Evolutionary conservation across 2,113 vertebrate genomes (phyloP), one percentile per base, ranked within the genome.

Genomic region (Leucopsar rothschildi): DNA sequence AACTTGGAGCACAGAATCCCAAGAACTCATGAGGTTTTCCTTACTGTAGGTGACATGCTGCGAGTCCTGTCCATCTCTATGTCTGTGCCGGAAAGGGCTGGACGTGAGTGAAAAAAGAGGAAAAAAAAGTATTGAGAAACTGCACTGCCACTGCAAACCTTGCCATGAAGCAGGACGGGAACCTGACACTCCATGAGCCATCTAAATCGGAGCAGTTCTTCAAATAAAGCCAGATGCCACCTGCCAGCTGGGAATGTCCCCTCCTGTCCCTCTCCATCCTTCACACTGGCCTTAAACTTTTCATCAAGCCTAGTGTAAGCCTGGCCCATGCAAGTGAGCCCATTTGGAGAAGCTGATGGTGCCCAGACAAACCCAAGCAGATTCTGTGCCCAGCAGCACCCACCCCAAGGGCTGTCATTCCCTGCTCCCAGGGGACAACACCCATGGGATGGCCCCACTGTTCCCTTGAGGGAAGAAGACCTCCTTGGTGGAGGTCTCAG

Each of bases 251-350:
- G 24, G 29, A 49, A 23, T 1, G 1, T 35, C 9, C n/a, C 17
- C 17, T 65, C 19, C 45, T 2, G 1, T 17, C 61, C 85, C 25
- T 44, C 64, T 40, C 25, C 2, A 2, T 25, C 25, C 56, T 63
- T 72, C 61, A 37, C 31, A 27, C 15, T 39, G 49, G 16, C 63
- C 14, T 72, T 71, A 65, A 77, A 28, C 28, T 50, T 57, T 29
- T 39, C 52, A 57, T 8, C 28, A 29, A 69, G 77, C n/a, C 64
- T 6, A 11, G 7, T 2, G 18, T 14, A 35, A 49, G 79, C 69
- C 69, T 55, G 31, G n/a, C 37, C 52, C 39, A 23, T 0, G 2
- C n/a, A 60, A 10, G 27, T 1, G 31, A 65, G 42, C 2, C 1
- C 1, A 0, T 29, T 44, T 39, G 37, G 35, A 45, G 57, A n/a